Evolutionary conservation across 2,113 vertebrate genomes (phyloP), one percentile per base, ranked within the genome.

Genomic region (human): DNA sequence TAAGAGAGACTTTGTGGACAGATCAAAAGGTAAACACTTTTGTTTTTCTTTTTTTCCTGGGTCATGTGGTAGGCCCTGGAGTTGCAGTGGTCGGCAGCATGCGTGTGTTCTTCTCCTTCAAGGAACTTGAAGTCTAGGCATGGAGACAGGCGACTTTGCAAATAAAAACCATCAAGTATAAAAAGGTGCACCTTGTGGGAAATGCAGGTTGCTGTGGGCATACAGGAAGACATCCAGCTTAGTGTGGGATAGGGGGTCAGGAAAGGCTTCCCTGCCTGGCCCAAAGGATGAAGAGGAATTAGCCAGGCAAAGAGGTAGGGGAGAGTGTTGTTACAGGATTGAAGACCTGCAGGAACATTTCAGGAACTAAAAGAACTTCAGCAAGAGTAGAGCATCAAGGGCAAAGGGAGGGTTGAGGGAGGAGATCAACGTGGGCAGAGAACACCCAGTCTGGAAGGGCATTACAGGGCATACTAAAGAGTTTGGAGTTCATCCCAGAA

Each of bases 1-100:
- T 94, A 98, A 87, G 78, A 98, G 96, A 86, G 99, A 99, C 96
- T 99, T 99, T 98, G 97, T 99, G 96, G 98, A 98, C 43, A 79
- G 90, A 92, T 96, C 96, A 43, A 98, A 98, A 99, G 98, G 99
- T 99, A 97, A 94, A 83, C 6, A 0, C 30, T 20, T 25, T 61
- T 11, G 6, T 20, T 93, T 72, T 30, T n/a, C 68, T 45, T 14
- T 25, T 52, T 91, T 89, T 25, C 9, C 17, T 50, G 57, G 66
- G 5, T 45, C 16, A 4, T 10, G 12, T 5, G 38, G 20, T 38
- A 35, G 43, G 55, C 32, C 1, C 9, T 22, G 17, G 30, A 10
- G 3, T 11, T 5, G 5, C 6, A 3, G 18, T 38, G 32, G 22
- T 45, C 2, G 61, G 18, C 11, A 59, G 27, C n/a, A 12, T 0